Base-by-base conservation (phyloP, 2,888 invertebrate species). In the Dynastes grantii region DNA sequence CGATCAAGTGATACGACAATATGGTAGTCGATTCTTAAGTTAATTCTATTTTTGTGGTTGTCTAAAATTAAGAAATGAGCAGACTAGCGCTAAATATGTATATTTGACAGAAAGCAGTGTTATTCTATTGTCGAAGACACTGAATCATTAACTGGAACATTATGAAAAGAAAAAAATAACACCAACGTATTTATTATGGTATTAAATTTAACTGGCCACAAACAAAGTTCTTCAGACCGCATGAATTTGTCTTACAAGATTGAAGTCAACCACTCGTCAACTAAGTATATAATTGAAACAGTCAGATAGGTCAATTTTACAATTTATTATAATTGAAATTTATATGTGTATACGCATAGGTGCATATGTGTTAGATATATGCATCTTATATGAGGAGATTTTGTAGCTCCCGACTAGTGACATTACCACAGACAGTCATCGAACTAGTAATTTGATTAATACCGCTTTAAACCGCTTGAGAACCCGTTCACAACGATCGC, bases 251-350 rank as follows among this genome's bases (percentile, higher is more conserved):
- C 55, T 58, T 22, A 2, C 32, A 1, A 11, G 29, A 68, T 68
- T 68, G 27, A 45, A 67, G 65, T 67, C 65, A 51, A 68, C n/a
- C 51, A 32, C 68, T 51, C 51, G 51, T 51, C 27, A 1, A 4
- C 6, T 27, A n/a, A 11, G 11, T n/a, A 11, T 8, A 29, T 68
- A 68, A 68, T 68, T 68, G 68, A 68, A 49, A 29, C 68, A 55
- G 76, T 53, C 77, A 76, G 73, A 63, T 61, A 78, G 81, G 82
- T 81, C 81, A 82, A 82, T 82, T 82, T 79, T 80, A 80, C 80
- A 82, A 82, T 82, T 82, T 80, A 78, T 68, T 40, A 63, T 64
- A 81, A 81, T 81, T 81, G 76, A 78, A 73, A 75, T 65, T 32
- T 68, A 70, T 76, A 73, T 73, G 29, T 51, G 27, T 32, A 68